phyloP scores from a whole-genome alignment of 2,797 vertebrate species.

The Trichosurus vulpecula region DNA sequence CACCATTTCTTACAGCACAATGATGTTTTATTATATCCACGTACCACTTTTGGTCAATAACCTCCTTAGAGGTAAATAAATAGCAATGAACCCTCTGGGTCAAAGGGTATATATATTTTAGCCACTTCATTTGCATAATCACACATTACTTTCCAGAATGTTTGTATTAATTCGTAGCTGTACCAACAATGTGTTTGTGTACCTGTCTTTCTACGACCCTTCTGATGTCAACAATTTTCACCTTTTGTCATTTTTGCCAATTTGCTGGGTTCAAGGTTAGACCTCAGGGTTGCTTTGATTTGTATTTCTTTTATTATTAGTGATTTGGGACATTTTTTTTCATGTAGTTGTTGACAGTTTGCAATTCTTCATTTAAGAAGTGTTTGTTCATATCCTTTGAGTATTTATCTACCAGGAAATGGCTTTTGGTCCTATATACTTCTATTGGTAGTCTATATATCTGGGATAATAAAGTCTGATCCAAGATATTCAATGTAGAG shows the following conservation, averaged over 20 bases:
- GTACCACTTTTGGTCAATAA: too few species aligned
- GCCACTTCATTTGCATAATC: too few species aligned
- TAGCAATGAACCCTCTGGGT: too few species aligned
- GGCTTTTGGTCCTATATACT: not conserved
- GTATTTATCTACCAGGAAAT: not conserved
- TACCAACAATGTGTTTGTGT: too few species aligned
- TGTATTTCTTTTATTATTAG: not conserved
- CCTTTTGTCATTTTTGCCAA: not conserved
- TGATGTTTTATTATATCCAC: too few species aligned
- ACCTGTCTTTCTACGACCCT: too few species aligned
- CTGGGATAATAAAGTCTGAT: not conserved
- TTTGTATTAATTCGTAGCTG: too few species aligned
- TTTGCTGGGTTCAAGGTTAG: not conserved
- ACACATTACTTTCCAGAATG: too few species aligned
- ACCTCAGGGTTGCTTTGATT: not conserved
- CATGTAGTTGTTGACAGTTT: not conserved
- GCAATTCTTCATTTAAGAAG: not conserved
- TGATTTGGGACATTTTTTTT: not conserved
- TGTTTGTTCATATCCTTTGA: not conserved
- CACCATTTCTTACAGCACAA: too few species aligned
- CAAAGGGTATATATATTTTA: too few species aligned
- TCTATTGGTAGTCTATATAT: not conserved
- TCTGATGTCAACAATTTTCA: too few species aligned
- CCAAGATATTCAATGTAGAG: not conserved
- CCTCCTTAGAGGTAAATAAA: too few species aligned